Evolutionary conservation across 2,113 vertebrate genomes (phyloP), one percentile per base, ranked within the genome.

Genomic region (Oreochromis spilurus): DNA sequence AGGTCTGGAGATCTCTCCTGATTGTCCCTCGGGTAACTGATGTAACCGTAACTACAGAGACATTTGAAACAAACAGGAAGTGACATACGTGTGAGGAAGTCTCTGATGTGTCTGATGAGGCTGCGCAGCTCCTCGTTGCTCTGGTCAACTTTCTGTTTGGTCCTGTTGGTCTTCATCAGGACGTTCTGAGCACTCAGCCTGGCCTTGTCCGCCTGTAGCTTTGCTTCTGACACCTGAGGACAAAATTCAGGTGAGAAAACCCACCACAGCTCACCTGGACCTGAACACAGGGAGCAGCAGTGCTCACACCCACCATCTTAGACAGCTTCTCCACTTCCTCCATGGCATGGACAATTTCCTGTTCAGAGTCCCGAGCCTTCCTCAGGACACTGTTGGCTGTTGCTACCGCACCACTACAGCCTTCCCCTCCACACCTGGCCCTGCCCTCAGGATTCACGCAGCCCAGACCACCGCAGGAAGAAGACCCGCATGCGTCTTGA

Each of bases 241-340:
- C 50, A 92, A 21, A 55, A 24, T 9, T 38, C 9, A 36, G 24
- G 26, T 81, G 17, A 89, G 16, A n/a, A 34, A 6, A 9, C 26
- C 2, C 6, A 3, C 5, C 17, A 81, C 5, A 7, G n/a, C 13
- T 5, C 84, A 82, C 12, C 9, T 31, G 52, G 45, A 45, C 21
- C 52, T 43, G n/a, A 16, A 9, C 16, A 58, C 10, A 7, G 11
- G 24, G 50, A 70, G 9, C 24, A 12, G 81, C 31, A 53, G 31
- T 14, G 0, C 4, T 6, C 24, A 58, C 9, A 3, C 95, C 95
- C 96, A 99, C 99, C 98, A 98, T 97, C 94, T 96, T 97, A 45
- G 98, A 99, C 78, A 99, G 97, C 87, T 97, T 97, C 82, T 99
- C 98, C 89, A 99, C 97, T 82, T 99, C 98, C 81, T 97, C 97